Conservation (phyloP, 2,113 vertebrate genomes). For the Trematomus loennbergii region DNA sequence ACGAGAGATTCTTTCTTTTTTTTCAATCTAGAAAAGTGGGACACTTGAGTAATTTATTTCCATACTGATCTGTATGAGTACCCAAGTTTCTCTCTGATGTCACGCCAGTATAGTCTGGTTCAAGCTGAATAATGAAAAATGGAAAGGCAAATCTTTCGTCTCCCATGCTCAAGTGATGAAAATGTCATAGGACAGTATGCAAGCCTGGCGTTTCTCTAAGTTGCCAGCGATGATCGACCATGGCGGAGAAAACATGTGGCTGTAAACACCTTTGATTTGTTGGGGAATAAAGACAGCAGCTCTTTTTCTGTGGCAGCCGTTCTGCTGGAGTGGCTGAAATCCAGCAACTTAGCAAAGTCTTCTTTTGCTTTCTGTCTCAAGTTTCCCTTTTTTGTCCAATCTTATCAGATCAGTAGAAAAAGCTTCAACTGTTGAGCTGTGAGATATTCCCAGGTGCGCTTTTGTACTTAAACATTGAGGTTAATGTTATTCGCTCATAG, state of each 20-base stretch:
- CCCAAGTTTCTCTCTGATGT: slow-evolving; percentile 57
- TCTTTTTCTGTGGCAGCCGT: slow-evolving; percentile 40
- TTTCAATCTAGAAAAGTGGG: slow-evolving; percentile 46
- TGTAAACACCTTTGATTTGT: slow-evolving; percentile 49
- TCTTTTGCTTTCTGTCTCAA: not conserved
- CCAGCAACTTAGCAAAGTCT: not conserved
- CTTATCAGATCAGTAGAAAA: not conserved
- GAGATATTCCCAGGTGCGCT: not conserved
- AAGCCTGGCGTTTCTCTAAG: slow-evolving; percentile 66
- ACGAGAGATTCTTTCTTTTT: slow-evolving; percentile 10
- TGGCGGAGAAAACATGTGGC: slow-evolving; percentile 37
- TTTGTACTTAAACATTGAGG: slow-evolving; percentile 11
- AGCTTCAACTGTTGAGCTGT: not conserved
- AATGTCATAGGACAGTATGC: slow-evolving; percentile 79
- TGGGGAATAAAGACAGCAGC: slow-evolving; percentile 41
- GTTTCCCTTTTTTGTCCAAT: not conserved
- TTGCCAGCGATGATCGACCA: slow-evolving; percentile 39
- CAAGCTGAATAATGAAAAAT: slow-evolving; percentile 81
- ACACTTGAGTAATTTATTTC: slow-evolving; percentile 61
- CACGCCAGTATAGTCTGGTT: slow-evolving; percentile 67
- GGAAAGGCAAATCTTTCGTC: slow-evolving; percentile 72
- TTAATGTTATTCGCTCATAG: slow-evolving; percentile 5
- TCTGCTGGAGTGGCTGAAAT: slow-evolving; percentile 31
- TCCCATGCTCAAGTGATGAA: slow-evolving; percentile 75
- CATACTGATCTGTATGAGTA: slow-evolving; percentile 44